Conservation (phyloP, 2,113 vertebrate genomes). For the Alexandromys fortis region DNA sequence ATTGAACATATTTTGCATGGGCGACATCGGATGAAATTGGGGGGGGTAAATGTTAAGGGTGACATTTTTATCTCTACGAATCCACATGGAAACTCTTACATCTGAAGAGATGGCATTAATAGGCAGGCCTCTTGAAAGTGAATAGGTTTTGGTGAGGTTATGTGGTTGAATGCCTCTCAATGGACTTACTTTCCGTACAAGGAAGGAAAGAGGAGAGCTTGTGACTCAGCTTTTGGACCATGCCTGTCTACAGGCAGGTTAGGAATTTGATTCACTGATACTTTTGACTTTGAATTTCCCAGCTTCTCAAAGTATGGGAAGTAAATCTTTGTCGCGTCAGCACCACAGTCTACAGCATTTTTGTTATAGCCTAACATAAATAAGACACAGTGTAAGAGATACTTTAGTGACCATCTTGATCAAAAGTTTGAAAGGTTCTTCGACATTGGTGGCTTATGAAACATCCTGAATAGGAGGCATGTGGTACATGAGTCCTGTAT, state of each 20-base stretch:
- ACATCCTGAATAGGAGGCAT: background rate
- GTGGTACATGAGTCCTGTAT: background rate
- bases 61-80: background rate
- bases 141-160: background rate
- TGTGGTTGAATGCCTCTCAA: background rate
- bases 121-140: background rate
- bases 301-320: background rate
- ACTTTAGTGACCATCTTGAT: background rate
- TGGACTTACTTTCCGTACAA: background rate
- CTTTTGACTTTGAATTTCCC: background rate
- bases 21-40: background rate
- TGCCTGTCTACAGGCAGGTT: background rate
- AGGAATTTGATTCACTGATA: background rate
- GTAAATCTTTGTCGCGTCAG: background rate
- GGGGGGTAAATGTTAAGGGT: background rate
- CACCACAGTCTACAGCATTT: background rate
- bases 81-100: background rate
- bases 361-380: background rate
- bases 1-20: background rate
- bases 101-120: background rate
- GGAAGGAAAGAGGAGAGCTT: background rate
- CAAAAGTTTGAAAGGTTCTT: slow-evolving; percentile 14
- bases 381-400: background rate
- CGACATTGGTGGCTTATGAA: background rate
- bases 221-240: background rate